Base-by-base conservation (phyloP, 2,797 vertebrate genomes). In the Coregonus sp. region DNA sequence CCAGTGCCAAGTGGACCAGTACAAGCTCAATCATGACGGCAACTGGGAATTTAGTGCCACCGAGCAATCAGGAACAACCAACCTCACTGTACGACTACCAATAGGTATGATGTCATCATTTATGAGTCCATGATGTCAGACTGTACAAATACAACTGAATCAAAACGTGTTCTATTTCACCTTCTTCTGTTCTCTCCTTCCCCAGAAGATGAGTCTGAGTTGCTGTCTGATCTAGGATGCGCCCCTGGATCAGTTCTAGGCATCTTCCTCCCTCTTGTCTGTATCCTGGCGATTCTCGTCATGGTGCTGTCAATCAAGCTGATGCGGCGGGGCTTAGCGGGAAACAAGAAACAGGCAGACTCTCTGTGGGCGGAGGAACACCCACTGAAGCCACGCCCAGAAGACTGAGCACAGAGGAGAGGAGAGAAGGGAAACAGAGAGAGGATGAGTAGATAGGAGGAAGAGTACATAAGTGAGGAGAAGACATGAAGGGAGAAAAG, bases 281-380 rank as follows among this genome's bases (percentile, higher is more conserved):
- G 75, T 37, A 3, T 81, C 2, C 40, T 93, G 54, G 0, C 86
- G 51, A 73, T 88, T 29, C 72, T 90, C 51, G 2, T 78, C 1
- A 1, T 87, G 5, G 16, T 92, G 63, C 31, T 86, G 63, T 18
- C 51, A 5, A 51, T 59, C 47, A 78, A 63, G 51, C 1, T 92
- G 52, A 80, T 83, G 0, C 67, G 37, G 47, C 25, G 0, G 12
- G 15, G 1, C 18, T n/a, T 71, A 12, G 67, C 63, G 29, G 40
- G 47, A 70, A 67, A 4, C 31, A 85, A 87, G 35, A 89, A 83
- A 56, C 2, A 70, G 1, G 29, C 0, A 0, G 0, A 4, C 4
- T 76, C 82, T 77, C 72, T 92, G 20, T 93, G 90, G 91, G 1
- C 31, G 3, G 89, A 91, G 56, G n/a, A 76, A 1, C 33, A 75